A percentile compares a stretch with the other conserved stretches of the same genome.
phyloP scores from a whole-genome alignment of 2,113 vertebrate genomes.

The Epinephelus fuscoguttatus region DNA sequence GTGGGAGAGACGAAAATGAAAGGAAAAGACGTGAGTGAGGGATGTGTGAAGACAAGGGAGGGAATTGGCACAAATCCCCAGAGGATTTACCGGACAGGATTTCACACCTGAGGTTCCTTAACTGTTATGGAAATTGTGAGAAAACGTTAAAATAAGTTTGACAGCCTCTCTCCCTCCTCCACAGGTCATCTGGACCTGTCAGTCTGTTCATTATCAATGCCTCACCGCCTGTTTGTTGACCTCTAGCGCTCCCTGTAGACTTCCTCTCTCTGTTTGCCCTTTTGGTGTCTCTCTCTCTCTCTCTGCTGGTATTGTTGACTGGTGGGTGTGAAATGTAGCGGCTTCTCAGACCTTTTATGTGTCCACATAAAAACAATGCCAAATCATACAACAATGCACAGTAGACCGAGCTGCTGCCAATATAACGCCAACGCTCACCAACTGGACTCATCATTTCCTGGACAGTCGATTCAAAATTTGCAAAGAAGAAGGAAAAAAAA shows the following conservation, averaged over 20 bases:
- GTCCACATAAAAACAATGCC: slow-evolving; percentile 53
- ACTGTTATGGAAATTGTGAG: slow-evolving; percentile 1
- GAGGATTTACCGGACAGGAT: slow-evolving; percentile 3
- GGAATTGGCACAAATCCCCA: background rate
- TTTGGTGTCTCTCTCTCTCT: slow-evolving; percentile 24
- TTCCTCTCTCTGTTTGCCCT: slow-evolving; percentile 19
- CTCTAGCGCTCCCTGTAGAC: slow-evolving; percentile 11
- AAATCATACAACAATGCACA: slow-evolving; percentile 56
- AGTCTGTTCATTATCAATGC: background rate
- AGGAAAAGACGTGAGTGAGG: background rate
- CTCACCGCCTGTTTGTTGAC: slow-evolving; percentile 15
- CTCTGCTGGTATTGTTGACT: slow-evolving; percentile 18
- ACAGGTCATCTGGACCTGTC: slow-evolving; percentile 16
- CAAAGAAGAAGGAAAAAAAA: background rate
- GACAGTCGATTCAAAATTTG: slow-evolving; percentile 32
- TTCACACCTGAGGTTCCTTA: slow-evolving; percentile 31
- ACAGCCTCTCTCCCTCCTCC: slow-evolving; percentile 28
- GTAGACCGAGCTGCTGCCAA: slow-evolving; percentile 51
- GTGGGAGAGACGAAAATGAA: slow-evolving; percentile 12
- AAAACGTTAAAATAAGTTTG: slow-evolving; percentile 4
- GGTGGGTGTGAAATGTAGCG: slow-evolving; percentile 33
- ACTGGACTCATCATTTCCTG: slow-evolving; percentile 62
- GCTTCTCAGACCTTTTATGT: slow-evolving; percentile 42
- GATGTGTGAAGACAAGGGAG: slow-evolving; percentile 5
- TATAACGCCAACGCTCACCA: slow-evolving; percentile 72